Percentiles rank a stretch among this genome's conserved stretches.
Conservation (phyloP, 2,797 vertebrate genomes). For the Chaenodraco wilsoni region DNA sequence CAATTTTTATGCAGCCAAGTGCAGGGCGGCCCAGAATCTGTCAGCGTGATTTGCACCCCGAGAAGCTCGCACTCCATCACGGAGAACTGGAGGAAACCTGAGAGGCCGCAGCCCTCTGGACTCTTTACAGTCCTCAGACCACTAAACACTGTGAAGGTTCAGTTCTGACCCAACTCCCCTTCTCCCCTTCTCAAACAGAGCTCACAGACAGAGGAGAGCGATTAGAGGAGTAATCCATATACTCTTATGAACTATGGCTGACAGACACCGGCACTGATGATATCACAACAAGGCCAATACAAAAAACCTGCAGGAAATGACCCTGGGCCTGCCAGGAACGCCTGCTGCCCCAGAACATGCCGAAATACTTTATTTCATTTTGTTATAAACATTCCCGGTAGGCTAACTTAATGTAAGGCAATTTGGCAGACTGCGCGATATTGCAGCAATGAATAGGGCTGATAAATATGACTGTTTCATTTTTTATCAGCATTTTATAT, state of each 20-base stretch:
- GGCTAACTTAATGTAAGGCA: constrained; percentile 33
- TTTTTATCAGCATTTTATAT: constrained; percentile 16
- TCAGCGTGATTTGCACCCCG: constrained; percentile 87
- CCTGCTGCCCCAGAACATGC: constrained; percentile 30
- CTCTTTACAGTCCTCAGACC: constrained; percentile 71
- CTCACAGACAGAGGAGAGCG: constrained; percentile 58
- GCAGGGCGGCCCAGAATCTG: constrained; percentile 87
- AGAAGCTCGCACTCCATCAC: constrained; percentile 82
- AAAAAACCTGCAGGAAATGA: constrained; percentile 36
- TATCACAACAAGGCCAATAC: constrained; percentile 39
- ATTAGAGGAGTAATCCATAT: constrained; percentile 66
- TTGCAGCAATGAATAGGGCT: constrained; percentile 16
- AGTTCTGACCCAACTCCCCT: constrained; percentile 57
- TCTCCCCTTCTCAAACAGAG: constrained; percentile 5
- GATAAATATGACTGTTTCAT: constrained; percentile 36
- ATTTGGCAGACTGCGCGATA: neutral
- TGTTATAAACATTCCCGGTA: constrained; percentile 25
- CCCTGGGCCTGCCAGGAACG: constrained; percentile 19
- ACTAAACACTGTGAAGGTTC: constrained; percentile 58
- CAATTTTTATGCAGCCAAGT: constrained; percentile 89
- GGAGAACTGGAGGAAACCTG: constrained; percentile 76
- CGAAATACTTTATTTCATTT: constrained; percentile 44
- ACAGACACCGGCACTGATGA: constrained; percentile 53
- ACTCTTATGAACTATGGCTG: constrained; percentile 61
- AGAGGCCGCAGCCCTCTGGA: constrained; percentile 67